Evolutionary conservation across 64 coral and sea anemone genomes (phyloP).

Genomic region (Porites lutea): DNA sequence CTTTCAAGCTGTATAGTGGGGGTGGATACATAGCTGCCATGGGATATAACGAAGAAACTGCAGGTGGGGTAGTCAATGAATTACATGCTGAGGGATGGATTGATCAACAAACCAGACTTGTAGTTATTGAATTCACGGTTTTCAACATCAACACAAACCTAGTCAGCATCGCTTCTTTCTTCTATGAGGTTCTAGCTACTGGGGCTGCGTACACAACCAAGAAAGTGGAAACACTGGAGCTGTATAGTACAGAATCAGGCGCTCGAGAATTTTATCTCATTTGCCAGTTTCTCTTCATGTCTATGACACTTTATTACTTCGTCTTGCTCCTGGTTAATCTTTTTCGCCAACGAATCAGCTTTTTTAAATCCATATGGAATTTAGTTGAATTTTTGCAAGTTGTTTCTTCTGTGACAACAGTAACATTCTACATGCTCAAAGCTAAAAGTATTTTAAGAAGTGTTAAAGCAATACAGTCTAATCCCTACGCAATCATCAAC

Average conservation of each 20-base stretch:
- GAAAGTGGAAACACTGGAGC: slow-evolving; percentile 32
- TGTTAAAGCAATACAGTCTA: neutral
- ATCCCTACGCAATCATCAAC: neutral
- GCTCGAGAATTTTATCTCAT: neutral
- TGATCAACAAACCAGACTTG: slow-evolving; percentile 48
- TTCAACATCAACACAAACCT: slow-evolving; percentile 68
- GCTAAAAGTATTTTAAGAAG: slow-evolving; percentile 3
- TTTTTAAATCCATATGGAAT: slow-evolving; percentile 16
- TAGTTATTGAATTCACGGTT: slow-evolving; percentile 47
- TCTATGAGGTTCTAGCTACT: slow-evolving; percentile 44
- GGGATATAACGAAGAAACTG: slow-evolving; percentile 57
- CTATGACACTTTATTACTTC: neutral
- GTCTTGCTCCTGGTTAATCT: neutral
- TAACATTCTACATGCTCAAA: neutral
- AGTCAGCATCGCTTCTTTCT: slow-evolving; percentile 51
- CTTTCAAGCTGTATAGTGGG: neutral
- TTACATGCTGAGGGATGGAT: slow-evolving; percentile 38
- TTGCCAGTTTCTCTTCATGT: neutral
- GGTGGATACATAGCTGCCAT: slow-evolving; percentile 62
- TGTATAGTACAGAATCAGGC: slow-evolving; percentile 29
- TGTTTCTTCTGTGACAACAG: neutral
- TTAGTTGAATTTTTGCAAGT: slow-evolving; percentile 4
- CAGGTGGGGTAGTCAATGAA: slow-evolving; percentile 23
- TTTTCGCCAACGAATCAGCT: neutral
- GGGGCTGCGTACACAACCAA: slow-evolving; percentile 22